Evolutionary conservation across 2,797 vertebrate genomes (phyloP).

Genomic region (Pseudomugil tenellus): DNA sequence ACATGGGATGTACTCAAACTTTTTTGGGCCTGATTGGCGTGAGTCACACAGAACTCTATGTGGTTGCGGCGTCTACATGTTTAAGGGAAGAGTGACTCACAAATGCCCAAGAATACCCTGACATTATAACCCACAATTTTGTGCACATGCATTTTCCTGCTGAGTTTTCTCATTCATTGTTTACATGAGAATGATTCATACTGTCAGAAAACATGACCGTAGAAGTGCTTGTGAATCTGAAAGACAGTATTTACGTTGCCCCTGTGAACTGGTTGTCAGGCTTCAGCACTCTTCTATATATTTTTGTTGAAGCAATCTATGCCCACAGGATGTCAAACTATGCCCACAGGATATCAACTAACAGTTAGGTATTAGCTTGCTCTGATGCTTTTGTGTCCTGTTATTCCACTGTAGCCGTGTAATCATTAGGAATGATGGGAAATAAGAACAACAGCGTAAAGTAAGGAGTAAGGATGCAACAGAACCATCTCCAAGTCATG

Average conservation of each 20-base stretch:
- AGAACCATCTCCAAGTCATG: neutral
- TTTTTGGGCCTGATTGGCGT: conserved; percentile 26
- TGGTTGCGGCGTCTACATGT: conserved; percentile 53
- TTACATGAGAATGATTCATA: conserved; percentile 69
- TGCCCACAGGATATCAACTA: neutral
- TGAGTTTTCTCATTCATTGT: conserved; percentile 66
- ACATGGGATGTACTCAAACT: conserved; percentile 50
- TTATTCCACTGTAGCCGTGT: neutral
- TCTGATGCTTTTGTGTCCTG: neutral
- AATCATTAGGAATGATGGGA: too few species aligned
- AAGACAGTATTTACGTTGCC: conserved; percentile 23
- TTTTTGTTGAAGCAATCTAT: conserved; percentile 23
- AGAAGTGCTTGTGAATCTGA: conserved; percentile 19
- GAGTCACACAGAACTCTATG: conserved; percentile 60
- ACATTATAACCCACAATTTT: conserved; percentile 72
- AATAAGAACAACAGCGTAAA: too few species aligned
- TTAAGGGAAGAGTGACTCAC: conserved; percentile 69
- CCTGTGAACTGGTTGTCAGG: neutral
- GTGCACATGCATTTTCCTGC: conserved; percentile 63
- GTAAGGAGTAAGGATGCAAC: neutral
- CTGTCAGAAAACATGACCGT: conserved; percentile 44
- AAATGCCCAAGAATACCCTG: conserved; percentile 63
- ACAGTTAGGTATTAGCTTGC: neutral
- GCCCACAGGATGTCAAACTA: neutral
- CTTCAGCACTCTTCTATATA: conserved; percentile 12